Conservation (phyloP, 1,140 invertebrate species). For the Anastatus disparis region DNA sequence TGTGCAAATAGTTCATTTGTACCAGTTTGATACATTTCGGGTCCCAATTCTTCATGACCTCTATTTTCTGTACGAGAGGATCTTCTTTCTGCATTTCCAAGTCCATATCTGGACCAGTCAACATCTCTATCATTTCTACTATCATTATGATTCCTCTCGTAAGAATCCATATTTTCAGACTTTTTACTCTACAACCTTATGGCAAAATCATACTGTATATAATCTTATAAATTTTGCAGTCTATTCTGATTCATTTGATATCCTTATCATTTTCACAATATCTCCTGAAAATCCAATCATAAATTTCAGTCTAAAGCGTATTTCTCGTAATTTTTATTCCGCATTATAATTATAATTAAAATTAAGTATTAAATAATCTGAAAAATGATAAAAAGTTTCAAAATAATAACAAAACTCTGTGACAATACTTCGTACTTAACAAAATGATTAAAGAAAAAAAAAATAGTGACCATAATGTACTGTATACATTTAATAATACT, state of each 20-base stretch:
- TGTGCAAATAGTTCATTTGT: constrained; percentile 90
- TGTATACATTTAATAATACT: not conserved
- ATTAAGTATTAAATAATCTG: no score
- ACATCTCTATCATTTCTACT: constrained; percentile 52
- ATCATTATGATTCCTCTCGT: constrained; percentile 24
- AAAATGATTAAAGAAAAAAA: no score
- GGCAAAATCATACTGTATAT: constrained; percentile 21
- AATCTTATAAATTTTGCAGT: no score
- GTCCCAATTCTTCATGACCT: constrained; percentile 78
- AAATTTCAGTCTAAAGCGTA: no score
- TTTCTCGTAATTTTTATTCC: no score
- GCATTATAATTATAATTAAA: no score
- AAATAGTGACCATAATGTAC: no score
- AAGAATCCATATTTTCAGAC: constrained; percentile 18
- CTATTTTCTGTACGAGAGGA: constrained; percentile 69
- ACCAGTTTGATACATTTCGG: constrained; percentile 82
- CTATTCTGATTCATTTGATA: not conserved
- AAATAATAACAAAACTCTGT: no score
- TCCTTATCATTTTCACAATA: not conserved
- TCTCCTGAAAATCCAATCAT: constrained; percentile 1
- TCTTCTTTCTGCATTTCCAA: constrained; percentile 63
- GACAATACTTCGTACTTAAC: no score
- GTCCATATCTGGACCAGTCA: constrained; percentile 71
- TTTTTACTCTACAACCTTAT: not conserved
- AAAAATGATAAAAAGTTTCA: no score